Base-by-base conservation (phyloP, 1,140 invertebrate species). In the Papilio polyxenes region DNA sequence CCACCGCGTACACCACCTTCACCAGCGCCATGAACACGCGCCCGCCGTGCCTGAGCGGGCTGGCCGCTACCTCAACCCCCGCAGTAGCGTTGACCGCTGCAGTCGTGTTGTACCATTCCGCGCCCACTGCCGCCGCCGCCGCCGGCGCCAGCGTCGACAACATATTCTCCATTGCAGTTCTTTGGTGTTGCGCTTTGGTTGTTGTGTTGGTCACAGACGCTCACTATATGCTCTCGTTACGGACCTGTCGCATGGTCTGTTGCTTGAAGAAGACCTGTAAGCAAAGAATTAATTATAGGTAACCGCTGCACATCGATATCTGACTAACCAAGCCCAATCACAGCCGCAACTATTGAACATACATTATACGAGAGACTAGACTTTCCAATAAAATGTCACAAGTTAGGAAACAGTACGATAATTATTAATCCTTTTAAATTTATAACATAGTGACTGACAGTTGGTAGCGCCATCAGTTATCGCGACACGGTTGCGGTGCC, bases 1-100 rank as follows among this genome's bases (percentile, higher is more conserved):
- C 94, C 9, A 94, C 87, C 0, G 85, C 85, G 81, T 95, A 95
- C 81, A 92, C 92, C 77, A 94, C 86, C 76, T 90, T 92, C 31
- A 91, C 82, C 7, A 87, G 59, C 31, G 85, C 77, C 77, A 40
- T 49, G 77, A 80, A 80, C 15, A 80, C 37, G 6, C 56, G 31
- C 15, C 77, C 77, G 17, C 59, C 77, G 40, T 80, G 77, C 17
- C 59, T 59, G n/a, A 80, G 59, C 23, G 77, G 40, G 20, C 56
- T 48, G 37, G 20, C 56, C 1, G 59, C 77, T 1, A 80, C 77
- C 31, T 59, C 56, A 9, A 4, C 17, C 5, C 56, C 56, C 56
- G 56, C 56, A n/a, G 53, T 79, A 13, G 48, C 75, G 23, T 77
- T 77, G 5, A 37, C 49, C 31, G 49, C 49, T 11, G 20, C 48